A percentile compares a stretch with the other conserved stretches of the same genome.
phyloP scores from a whole-genome alignment of 2,888 invertebrate species.

The Brenthis hecate region DNA sequence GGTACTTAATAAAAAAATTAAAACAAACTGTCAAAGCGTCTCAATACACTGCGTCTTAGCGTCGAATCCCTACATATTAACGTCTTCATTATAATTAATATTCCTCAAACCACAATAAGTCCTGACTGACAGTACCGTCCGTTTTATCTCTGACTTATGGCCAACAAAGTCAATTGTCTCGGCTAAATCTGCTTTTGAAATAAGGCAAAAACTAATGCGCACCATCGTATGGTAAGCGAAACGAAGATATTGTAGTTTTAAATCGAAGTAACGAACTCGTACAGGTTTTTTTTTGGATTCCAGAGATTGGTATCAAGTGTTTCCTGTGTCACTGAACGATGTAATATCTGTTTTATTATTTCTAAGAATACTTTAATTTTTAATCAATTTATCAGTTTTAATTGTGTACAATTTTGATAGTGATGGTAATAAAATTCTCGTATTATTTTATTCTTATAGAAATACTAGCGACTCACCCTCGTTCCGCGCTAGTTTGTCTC shows the following conservation, averaged over 20 bases:
- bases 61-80: conserved; percentile 47
- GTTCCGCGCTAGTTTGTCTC: too few species aligned
- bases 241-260: conserved; percentile 21
- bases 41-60: conserved; percentile 25
- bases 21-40: conserved; percentile 31
- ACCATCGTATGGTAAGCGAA: conserved; percentile 20
- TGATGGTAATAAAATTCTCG: conserved; percentile 1
- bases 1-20: conserved; percentile 40
- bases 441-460: too few species aligned
- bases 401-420: conserved; percentile 8
- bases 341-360: neutral
- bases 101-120: conserved; percentile 58
- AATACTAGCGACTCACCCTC: too few species aligned
- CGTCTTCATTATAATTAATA: conserved; percentile 65
- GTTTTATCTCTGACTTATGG: conserved; percentile 75
- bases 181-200: conserved; percentile 66
- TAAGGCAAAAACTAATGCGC: conserved; percentile 48
- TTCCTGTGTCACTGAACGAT: conserved; percentile 15
- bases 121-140: conserved; percentile 66
- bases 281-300: conserved; percentile 1
- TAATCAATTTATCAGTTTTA: conserved; percentile 15
- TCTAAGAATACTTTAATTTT: neutral
- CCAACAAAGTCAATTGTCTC: conserved; percentile 74
- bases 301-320: conserved; percentile 5
- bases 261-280: neutral